Base-by-base conservation (phyloP, 2,113 vertebrate species). In the Thalassoma bifasciatum region DNA sequence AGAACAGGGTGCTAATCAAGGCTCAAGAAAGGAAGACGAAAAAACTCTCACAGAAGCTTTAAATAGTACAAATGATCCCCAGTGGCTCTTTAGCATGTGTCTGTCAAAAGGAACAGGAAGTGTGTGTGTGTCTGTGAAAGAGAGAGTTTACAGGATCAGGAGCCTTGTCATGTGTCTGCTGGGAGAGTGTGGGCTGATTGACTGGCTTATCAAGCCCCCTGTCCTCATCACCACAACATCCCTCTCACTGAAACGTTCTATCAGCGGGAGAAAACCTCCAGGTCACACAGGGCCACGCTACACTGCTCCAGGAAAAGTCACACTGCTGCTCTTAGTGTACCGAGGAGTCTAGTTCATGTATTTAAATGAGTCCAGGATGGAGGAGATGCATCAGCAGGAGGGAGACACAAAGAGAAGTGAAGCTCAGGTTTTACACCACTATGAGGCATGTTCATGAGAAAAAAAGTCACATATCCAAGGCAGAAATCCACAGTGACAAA, bases 1-100 rank as follows among this genome's bases (percentile, higher is more conserved):
- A 23, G 44, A 81, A 65, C 61, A 24, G 63, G 66, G 73, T 73
- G 36, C 56, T 59, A 22, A 46, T 63, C 21, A 23, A 66, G 50
- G 26, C 36, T 60, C 51, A 82, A 61, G 22, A 83, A 57, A 77
- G 62, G 52, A 84, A 66, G 58, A 47, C n/a, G 38, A 12, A 49
- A 22, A 10, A 83, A 53, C 38, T 81, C 58, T 72, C 71, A 72
- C 49, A 79, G 67, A 82, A 62, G 58, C 61, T 56, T 85, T 82
- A 85, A 89, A 75, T 85, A 80, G 86, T 77, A 77, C 72, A 90
- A 87, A 90, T 84, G 78, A 83, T 68, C 49, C 58, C 10, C 1
- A 0, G 5, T 66, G 12, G 42, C 46, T 75, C 60, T 85, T 87
- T 89, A 87, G 71, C 84, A 82, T 81, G 83, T 72, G 36, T 74